These are phyloP conservation scores for Drosophila sp. DNA, from an alignment of 1,140 invertebrate species.

Conservation along the genomic window DNA sequence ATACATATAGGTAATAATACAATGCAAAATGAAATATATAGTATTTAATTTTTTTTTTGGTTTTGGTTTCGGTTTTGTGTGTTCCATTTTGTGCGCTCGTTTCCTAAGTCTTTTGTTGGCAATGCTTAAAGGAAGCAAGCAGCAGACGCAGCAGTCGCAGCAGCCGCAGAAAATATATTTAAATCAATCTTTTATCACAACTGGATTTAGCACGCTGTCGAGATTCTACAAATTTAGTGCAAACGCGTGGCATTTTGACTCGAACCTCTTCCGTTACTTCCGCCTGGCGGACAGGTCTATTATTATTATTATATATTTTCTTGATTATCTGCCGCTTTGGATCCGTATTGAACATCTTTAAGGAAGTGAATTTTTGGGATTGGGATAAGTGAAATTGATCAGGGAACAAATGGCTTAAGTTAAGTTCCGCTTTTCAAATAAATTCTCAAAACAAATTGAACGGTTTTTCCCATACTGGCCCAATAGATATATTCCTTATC, in stretches of 20 bases:
- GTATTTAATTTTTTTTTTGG: constrained; percentile 18
- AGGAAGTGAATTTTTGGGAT: not conserved
- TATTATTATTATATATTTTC: constrained; percentile 7
- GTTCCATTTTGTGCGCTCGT: constrained; percentile 54
- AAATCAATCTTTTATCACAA: constrained; percentile 71
- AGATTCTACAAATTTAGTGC: constrained; percentile 30
- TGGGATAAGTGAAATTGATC: not conserved
- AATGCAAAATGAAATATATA: constrained; percentile 10
- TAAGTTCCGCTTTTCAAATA: too few relatives aligned
- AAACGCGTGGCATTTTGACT: constrained; percentile 40
- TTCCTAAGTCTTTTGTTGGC: constrained; percentile 78
- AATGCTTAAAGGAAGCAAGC: constrained; percentile 59
- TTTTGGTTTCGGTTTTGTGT: constrained; percentile 22
- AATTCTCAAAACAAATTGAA: too few relatives aligned
- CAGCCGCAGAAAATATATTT: constrained; percentile 51
- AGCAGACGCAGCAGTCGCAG: not conserved
- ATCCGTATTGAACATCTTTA: not conserved
- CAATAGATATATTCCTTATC: too few relatives aligned
- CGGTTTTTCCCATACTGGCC: too few relatives aligned
- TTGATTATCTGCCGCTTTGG: not conserved
- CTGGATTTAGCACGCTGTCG: constrained; percentile 73
- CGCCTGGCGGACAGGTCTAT: constrained; percentile 47
- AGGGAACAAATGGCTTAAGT: not conserved
- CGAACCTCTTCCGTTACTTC: constrained; percentile 52
- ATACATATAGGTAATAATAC: constrained; percentile 19